Base-by-base conservation (phyloP, 2,888 invertebrate genomes). In the Nomada hirtipes region DNA sequence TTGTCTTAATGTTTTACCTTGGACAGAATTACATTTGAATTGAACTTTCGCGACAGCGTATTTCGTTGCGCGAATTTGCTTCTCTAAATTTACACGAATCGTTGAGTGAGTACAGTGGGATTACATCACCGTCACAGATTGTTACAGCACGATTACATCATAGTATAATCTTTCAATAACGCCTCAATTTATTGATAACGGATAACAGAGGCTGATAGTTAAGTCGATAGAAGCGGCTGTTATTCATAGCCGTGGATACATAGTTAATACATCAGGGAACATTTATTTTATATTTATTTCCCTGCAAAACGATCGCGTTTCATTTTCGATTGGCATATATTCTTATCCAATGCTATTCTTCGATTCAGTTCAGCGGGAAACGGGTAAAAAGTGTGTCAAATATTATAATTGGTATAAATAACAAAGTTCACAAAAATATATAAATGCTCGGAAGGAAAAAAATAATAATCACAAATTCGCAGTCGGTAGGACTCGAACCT, bases 401-500 rank as follows among this genome's bases (percentile, higher is more conserved):
- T 4, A 0, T 29, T 29, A 44, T 10, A 15, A 47, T 47, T 15
- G 47, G 2, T 47, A 15, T 13, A 47, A 15, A 15, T 15, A 15
- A 47, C 13, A 47, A 47, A 47, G 15, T 0, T 10, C n/a, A 36
- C 1, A 2, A 20, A 59, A 50, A 26, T 26, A 3, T 10, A 36
- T 36, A 36, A 4, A 9, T 59, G 26, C 0, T 11, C 3, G 20
- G 13, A 23, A 10, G 15, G 13, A 47, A 61, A 52, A 47, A 29
- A 59, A 29, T 10, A 18, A 18, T 15, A 13, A 10, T 18, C 15
- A 23, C 20, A 1, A 2, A 29, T 15, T 1, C 97, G 97, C 97
- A 96, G 97, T 96, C 96, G 96, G 97, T 96, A 97, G 97, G 97
- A 97, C 96, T 97, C 97, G 97, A 97, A 97, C 97, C 97, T 97